Percentiles rank a stretch among this genome's conserved stretches.
phyloP scores from a whole-genome alignment of 2,888 invertebrate genomes.

The Pheosia gnoma region DNA sequence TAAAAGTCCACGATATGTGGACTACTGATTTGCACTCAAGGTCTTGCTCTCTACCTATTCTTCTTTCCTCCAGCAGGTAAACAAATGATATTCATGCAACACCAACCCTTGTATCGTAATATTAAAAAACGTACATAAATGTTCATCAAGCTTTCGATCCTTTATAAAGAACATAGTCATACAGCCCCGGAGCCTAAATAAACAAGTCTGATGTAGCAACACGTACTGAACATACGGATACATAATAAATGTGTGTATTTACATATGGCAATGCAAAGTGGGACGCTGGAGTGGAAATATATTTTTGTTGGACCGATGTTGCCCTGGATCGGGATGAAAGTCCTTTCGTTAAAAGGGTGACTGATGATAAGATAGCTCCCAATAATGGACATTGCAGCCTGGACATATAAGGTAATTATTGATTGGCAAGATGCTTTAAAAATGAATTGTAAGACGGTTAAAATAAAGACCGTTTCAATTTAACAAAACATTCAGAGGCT shows the following conservation, averaged over 20 bases:
- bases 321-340: conserved; percentile 11
- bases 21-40: too few species aligned
- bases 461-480: too few species aligned
- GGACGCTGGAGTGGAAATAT: conserved; percentile 27
- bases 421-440: too few species aligned
- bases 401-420: too few species aligned
- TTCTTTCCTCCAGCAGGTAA: too few species aligned
- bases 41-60: too few species aligned
- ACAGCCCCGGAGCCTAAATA: conserved; percentile 35
- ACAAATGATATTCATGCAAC: not conserved
- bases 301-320: conserved; percentile 24
- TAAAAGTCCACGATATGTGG: too few species aligned
- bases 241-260: conserved; percentile 32
- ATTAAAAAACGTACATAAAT: conserved; percentile 28
- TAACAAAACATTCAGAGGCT: too few species aligned
- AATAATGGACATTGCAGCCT: too few species aligned
- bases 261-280: conserved; percentile 19
- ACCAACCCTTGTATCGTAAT: not conserved
- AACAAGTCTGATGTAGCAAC: conserved; percentile 38
- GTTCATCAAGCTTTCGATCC: conserved; percentile 37
- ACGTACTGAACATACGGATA: conserved; percentile 35
- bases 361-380: too few species aligned
- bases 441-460: too few species aligned
- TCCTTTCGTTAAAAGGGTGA: not conserved
- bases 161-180: conserved; percentile 40